These are phyloP conservation scores for Athene cunicularia DNA, from an alignment of 2,113 vertebrate genomes.

Conservation along the genomic window DNA sequence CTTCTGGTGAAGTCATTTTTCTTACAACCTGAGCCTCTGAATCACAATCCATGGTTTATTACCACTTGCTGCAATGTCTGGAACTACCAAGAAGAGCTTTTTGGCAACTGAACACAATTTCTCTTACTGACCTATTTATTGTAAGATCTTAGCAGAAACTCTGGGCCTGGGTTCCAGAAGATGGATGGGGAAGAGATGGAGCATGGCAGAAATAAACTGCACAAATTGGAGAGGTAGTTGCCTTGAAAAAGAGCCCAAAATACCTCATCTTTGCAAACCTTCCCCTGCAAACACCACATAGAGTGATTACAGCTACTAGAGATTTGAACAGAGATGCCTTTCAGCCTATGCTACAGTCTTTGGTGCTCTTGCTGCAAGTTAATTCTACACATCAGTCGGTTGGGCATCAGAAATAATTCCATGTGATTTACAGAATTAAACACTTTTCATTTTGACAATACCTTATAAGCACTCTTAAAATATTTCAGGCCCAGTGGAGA, in stretches of 20 bases:
- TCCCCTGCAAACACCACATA: background rate
- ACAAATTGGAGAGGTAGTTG: background rate
- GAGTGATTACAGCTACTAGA: background rate
- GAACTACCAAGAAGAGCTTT: background rate
- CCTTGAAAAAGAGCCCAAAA: background rate
- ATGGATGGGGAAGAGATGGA: background rate
- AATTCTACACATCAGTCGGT: background rate
- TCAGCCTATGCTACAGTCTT: background rate
- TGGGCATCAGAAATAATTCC: background rate
- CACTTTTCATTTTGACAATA: background rate
- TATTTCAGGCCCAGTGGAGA: background rate
- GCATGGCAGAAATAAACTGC: background rate
- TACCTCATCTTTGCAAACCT: background rate
- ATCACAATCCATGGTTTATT: background rate
- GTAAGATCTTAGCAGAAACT: background rate
- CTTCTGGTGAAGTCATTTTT: background rate
- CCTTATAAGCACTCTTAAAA: background rate
- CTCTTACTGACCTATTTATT: background rate
- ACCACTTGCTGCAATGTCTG: background rate
- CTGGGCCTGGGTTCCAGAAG: background rate
- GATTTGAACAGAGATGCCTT: background rate
- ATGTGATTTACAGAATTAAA: background rate
- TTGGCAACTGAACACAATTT: background rate
- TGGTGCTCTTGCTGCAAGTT: background rate
- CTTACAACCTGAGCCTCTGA: background rate